Evolutionary conservation across 2,888 invertebrate genomes (phyloP).

Genomic region (Epinotia ramella): DNA sequence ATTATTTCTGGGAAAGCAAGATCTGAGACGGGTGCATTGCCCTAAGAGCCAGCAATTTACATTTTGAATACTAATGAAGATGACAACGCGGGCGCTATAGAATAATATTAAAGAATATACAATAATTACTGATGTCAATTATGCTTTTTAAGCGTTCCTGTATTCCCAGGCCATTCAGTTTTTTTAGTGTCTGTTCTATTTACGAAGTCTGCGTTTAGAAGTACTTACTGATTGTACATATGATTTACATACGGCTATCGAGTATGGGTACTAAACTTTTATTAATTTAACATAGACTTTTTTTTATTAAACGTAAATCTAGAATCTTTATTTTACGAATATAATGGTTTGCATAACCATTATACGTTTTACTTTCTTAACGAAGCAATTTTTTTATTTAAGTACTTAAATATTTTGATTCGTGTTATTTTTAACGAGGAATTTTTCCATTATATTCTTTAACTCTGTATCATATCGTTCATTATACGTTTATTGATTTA

Average conservation of each 20-base stretch:
- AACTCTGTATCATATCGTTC: too few species aligned
- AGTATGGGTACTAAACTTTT: background rate
- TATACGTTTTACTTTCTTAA: too few species aligned
- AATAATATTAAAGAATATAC: constrained; percentile 68
- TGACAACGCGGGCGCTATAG: constrained; percentile 65
- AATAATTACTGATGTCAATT: constrained; percentile 66
- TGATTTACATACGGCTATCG: background rate
- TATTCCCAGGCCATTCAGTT: too few species aligned
- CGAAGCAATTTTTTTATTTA: too few species aligned
- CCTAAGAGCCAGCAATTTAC: constrained; percentile 78
- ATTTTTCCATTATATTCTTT: too few species aligned
- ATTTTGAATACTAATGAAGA: constrained; percentile 82
- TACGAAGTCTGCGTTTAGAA: background rate
- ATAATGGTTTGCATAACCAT: too few species aligned
- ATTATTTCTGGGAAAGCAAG: constrained; percentile 82
- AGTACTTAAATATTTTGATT: too few species aligned
- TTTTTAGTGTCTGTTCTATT: constrained; percentile 4
- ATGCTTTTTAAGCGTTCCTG: constrained; percentile 44
- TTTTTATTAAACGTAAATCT: too few species aligned
- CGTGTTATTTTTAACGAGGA: too few species aligned
- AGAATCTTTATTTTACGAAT: too few species aligned
- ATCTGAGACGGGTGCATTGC: constrained; percentile 78
- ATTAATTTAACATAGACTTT: background rate
- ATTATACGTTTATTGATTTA: too few species aligned
- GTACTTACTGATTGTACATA: background rate